A percentile compares a stretch with the other conserved stretches of the same genome.
Evolutionary conservation across 1,140 invertebrate genomes (phyloP).

Genomic region (Nephotettix cincticeps): DNA sequence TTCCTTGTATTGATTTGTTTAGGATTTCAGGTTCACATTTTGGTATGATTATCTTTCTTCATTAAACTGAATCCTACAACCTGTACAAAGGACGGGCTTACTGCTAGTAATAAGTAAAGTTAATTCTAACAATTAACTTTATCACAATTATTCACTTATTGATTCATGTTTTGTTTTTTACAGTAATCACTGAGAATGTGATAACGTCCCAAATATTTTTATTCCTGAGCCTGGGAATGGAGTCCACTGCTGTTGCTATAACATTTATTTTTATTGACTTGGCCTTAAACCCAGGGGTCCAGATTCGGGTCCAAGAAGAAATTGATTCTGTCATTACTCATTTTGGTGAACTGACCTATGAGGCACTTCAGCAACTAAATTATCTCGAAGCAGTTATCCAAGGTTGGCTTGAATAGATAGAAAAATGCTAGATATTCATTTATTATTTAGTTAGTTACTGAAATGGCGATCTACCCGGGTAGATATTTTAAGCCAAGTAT

Average conservation of each 20-base stretch:
- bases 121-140: no score
- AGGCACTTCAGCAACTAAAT: slow-evolving; percentile 53
- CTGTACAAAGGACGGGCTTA: no score
- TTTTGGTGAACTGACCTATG: slow-evolving; percentile 51
- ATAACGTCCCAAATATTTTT: slow-evolving; percentile 35
- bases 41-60: no score
- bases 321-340: slow-evolving; percentile 50
- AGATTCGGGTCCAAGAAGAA: slow-evolving; percentile 56
- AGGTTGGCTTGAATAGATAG: slow-evolving; percentile 48
- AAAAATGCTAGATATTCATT: background rate
- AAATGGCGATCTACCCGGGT: no score
- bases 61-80: no score
- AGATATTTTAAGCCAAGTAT: no score
- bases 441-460: no score
- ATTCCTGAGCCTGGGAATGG: slow-evolving; percentile 34
- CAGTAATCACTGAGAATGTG: slow-evolving; percentile 44
- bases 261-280: slow-evolving; percentile 36
- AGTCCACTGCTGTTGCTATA: slow-evolving; percentile 32
- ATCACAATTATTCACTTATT: no score
- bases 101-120: no score
- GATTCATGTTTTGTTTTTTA: no score
- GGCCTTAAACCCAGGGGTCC: slow-evolving; percentile 46
- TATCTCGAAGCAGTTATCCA: slow-evolving; percentile 57
- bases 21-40: no score
- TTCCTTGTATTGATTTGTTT: no score